These are phyloP conservation scores for Drosophila ercepeae DNA, from an alignment of 1,140 invertebrate species.

Conservation along the genomic window DNA sequence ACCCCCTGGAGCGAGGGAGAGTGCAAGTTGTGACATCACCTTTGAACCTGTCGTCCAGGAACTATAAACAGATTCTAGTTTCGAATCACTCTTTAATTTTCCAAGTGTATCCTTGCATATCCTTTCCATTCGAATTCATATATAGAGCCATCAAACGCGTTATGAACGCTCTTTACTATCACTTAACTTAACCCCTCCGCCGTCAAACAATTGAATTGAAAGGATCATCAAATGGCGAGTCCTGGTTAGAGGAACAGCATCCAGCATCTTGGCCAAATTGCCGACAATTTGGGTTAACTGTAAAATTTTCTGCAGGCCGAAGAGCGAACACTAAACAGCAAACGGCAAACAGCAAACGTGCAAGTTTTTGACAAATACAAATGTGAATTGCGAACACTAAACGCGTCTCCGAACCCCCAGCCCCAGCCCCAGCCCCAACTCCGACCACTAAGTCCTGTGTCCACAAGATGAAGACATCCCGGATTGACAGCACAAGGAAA, in stretches of 20 bases:
- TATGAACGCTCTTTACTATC: slow-evolving; percentile 66
- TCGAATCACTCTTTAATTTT: background rate
- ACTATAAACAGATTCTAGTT: background rate
- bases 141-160: slow-evolving; percentile 57
- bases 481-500: slow-evolving; percentile 32
- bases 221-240: slow-evolving; percentile 48
- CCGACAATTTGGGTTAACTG: slow-evolving; percentile 81
- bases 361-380: slow-evolving; percentile 75
- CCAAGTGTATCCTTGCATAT: slow-evolving; percentile 4
- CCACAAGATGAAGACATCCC: slow-evolving; percentile 58
- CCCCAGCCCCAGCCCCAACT: background rate
- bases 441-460: slow-evolving; percentile 2
- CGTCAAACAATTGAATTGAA: slow-evolving; percentile 72
- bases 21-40: slow-evolving; percentile 62
- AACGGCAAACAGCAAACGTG: slow-evolving; percentile 66
- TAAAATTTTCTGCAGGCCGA: slow-evolving; percentile 60
- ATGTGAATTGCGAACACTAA: slow-evolving; percentile 49
- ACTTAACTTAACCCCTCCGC: slow-evolving; percentile 44
- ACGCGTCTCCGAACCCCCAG: background rate
- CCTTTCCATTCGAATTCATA: slow-evolving; percentile 29
- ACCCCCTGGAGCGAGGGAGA: background rate
- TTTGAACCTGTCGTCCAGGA: slow-evolving; percentile 38
- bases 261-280: slow-evolving; percentile 74
- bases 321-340: slow-evolving; percentile 49
- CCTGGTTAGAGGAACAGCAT: slow-evolving; percentile 21